These are phyloP conservation scores for Sebastolobus alascanus DNA, from an alignment of 2,797 vertebrate genomes.

Conservation along the genomic window DNA sequence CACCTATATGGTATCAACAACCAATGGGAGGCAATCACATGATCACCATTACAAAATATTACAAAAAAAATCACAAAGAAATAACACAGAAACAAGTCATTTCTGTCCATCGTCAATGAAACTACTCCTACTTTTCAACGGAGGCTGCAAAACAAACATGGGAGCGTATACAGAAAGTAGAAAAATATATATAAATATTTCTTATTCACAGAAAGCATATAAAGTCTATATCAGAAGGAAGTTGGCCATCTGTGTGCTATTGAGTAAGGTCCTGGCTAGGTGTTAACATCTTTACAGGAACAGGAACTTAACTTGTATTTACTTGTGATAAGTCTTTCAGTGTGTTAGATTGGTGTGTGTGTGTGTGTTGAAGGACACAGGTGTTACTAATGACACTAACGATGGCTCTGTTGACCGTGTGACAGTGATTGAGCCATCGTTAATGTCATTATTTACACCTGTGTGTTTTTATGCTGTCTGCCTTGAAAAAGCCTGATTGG, in stretches of 20 bases:
- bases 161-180: no score
- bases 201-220: no score
- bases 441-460: background rate
- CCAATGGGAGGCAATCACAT: no score
- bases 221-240: background rate
- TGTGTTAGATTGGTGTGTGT: background rate
- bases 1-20: no score
- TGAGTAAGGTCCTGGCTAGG: background rate
- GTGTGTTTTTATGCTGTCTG: background rate
- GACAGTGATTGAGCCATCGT: background rate
- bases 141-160: no score
- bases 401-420: background rate
- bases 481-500: background rate
- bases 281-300: background rate
- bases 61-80: no score
- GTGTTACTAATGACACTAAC: no score
- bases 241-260: background rate
- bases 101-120: no score
- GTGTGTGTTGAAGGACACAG: background rate
- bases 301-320: background rate
- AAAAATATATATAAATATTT: no score
- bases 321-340: background rate
- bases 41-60: no score
- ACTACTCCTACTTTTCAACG: no score
- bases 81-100: no score